Evolutionary conservation across 2,113 vertebrate species (phyloP), one percentile per base, ranked within the genome.

Genomic region (Microtus montanus): DNA sequence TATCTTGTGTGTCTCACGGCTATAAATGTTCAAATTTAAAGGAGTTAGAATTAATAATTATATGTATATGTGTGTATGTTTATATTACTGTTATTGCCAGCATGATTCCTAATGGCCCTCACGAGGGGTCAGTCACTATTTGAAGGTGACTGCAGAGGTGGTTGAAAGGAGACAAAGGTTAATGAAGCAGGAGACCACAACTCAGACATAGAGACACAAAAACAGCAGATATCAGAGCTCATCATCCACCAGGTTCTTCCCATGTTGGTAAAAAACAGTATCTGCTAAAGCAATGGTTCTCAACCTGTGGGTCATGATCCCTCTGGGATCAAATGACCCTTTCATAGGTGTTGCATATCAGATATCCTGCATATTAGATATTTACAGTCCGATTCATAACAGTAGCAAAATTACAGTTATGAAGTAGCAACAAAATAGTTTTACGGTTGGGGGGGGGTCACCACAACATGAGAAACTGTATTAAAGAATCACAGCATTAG

Each of bases 1-100:
- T 11, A 99, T 99, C 98, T 99, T 99, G 98, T 99, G 99, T 0
- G 99, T 99, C 98, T 99, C 99, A 63, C 99, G 99, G 95, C 99
- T 99, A 96, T 30, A 98, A 93, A 96, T 0, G 1, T 88, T 83
- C 4, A 96, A 94, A 85, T 89, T 92, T 78, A 93, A 92, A 96
- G 54, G 58, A 90, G 44, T 96, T 83, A 97, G 85, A 93, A 70
- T 0, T 41, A 19, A 75, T 38, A 58, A 58, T 20, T 58, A 58
- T 58, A 58, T 58, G 54, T 58, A 58, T 58, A 58, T 58, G 17
- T 58, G 19, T 58, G 54, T 58, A 58, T 7, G 44, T 5, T 4
- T 19, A 20, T 58, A 58, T 58, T 58, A 91, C 19, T 80, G 66
- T 35, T 63, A 73, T 14, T 44, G 83, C 26, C 11, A 89, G 49